These are phyloP conservation scores for Thamnaconus septentrionalis DNA, from an alignment of 2,113 vertebrate species.

Conservation along the genomic window DNA sequence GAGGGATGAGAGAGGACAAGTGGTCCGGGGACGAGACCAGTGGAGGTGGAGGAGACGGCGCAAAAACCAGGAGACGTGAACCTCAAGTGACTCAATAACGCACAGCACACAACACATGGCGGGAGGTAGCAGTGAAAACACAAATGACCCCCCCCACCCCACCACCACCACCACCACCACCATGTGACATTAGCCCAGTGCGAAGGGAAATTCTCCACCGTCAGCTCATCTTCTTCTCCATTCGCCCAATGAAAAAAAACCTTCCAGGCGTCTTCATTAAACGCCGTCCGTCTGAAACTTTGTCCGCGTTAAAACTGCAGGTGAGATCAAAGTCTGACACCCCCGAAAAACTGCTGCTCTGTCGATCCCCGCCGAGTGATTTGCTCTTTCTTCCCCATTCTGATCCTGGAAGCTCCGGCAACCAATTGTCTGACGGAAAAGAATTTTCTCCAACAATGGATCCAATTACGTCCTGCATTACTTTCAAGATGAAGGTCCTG, in stretches of 20 bases:
- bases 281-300: slow-evolving; percentile 31
- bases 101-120: slow-evolving; percentile 1
- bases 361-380: slow-evolving; percentile 35
- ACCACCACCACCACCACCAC: not conserved
- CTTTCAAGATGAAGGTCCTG: slow-evolving; percentile 46
- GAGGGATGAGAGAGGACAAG: slow-evolving; percentile 35
- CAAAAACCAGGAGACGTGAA: not conserved
- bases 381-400: slow-evolving; percentile 31
- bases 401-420: slow-evolving; percentile 44
- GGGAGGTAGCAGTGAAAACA: slow-evolving; percentile 21
- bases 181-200: not conserved
- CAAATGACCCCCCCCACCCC: slow-evolving; percentile 2
- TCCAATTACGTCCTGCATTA: slow-evolving; percentile 40
- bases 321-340: slow-evolving; percentile 36
- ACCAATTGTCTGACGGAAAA: slow-evolving; percentile 40
- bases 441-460: slow-evolving; percentile 47
- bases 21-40: too few relatives aligned
- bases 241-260: too few relatives aligned
- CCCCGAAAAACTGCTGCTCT: slow-evolving; percentile 19
- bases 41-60: too few relatives aligned
- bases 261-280: too few relatives aligned
- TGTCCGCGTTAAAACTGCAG: slow-evolving; percentile 28
- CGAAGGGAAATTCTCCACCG: not conserved
- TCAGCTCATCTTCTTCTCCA: too few relatives aligned
- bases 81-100: slow-evolving; percentile 4